A percentile compares a stretch with the other conserved stretches of the same genome.
These are phyloP conservation scores for Trichonephila clavipes DNA, from an alignment of 1,140 invertebrate species.

Conservation along the genomic window DNA sequence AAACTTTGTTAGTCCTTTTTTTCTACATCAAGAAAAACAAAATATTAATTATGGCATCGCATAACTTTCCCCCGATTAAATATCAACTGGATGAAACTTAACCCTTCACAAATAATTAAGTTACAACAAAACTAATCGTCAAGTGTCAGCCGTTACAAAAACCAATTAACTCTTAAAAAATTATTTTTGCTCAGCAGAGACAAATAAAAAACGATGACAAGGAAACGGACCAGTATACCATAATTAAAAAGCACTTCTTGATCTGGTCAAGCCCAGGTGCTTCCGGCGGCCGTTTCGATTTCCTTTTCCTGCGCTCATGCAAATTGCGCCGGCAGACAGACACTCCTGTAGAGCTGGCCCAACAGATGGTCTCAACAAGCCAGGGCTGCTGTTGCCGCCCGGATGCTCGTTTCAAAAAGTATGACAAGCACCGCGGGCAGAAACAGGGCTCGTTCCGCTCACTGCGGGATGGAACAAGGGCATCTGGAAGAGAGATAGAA, in stretches of 20 bases:
- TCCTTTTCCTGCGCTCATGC: conserved; percentile 42
- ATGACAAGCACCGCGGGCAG: conserved; percentile 60
- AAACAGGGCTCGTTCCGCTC: conserved; percentile 29
- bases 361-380: conserved; percentile 52
- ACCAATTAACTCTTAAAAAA: neutral
- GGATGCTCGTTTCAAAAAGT: conserved; percentile 49
- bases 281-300: conserved; percentile 44
- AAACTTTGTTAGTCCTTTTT: too few species aligned
- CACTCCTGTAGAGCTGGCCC: neutral
- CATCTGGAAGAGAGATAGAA: conserved; percentile 4
- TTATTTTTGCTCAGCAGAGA: too few species aligned
- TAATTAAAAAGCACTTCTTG: conserved; percentile 30
- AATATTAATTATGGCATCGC: too few species aligned
- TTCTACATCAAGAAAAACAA: too few species aligned
- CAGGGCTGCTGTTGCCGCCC: neutral
- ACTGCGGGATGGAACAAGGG: neutral
- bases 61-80: too few species aligned
- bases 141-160: neutral
- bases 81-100: too few species aligned
- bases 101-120: neutral
- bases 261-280: conserved; percentile 36
- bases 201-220: neutral
- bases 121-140: neutral
- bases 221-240: neutral
- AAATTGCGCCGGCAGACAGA: neutral